phyloP scores from a whole-genome alignment of 2,797 vertebrate species.

The Oreonectes daqikongensis region DNA sequence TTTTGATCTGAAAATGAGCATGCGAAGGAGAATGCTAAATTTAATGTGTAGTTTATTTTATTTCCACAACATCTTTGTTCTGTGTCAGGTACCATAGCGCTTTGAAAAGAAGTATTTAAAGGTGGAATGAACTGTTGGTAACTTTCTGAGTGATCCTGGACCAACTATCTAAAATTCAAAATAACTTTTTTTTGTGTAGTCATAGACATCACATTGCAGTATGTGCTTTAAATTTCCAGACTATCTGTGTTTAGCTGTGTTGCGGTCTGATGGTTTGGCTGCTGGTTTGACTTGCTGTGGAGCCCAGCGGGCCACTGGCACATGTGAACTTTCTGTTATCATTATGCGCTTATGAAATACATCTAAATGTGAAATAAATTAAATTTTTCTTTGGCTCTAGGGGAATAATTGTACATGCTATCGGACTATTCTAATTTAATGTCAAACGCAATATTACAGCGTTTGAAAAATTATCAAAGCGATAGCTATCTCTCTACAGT shows the following conservation, averaged over 20 bases:
- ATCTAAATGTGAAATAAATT: slow-evolving; percentile 23
- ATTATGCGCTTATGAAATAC: slow-evolving; percentile 61
- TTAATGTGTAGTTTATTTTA: not conserved
- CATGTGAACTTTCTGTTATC: slow-evolving; percentile 65
- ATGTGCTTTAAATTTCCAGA: not conserved
- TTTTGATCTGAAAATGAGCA: not conserved
- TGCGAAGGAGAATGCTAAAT: not conserved
- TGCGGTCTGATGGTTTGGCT: slow-evolving; percentile 54
- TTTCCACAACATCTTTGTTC: no score
- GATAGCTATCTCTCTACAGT: slow-evolving; percentile 38
- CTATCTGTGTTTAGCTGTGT: slow-evolving; percentile 20
- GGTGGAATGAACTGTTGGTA: no score
- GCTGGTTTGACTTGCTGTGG: slow-evolving; percentile 64
- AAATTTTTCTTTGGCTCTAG: slow-evolving; percentile 21
- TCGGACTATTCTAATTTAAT: slow-evolving; percentile 44
- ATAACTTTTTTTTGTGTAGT: not conserved
- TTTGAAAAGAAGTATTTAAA: no score
- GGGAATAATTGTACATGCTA: slow-evolving; percentile 24
- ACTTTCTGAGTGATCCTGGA: no score
- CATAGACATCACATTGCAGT: not conserved
- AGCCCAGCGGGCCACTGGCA: slow-evolving; percentile 56
- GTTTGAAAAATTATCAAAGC: slow-evolving; percentile 41
- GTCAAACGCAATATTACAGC: slow-evolving; percentile 29
- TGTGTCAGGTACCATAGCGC: no score
- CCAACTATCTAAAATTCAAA: no score